phyloP scores from a whole-genome alignment of 2,888 invertebrate species.

The Temnothorax unifasciatus region DNA sequence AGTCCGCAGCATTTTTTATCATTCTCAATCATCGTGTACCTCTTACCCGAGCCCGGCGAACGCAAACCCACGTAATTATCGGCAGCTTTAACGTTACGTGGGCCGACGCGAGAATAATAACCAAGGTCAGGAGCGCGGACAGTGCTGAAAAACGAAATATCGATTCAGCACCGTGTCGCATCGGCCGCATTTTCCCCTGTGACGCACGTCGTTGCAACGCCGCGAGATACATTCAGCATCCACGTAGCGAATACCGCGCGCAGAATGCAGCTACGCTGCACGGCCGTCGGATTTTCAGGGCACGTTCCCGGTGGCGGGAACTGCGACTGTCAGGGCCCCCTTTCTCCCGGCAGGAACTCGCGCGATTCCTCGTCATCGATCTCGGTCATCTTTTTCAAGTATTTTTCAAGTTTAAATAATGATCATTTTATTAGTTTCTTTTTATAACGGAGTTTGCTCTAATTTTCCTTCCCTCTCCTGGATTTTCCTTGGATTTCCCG shows the following conservation, averaged over 20 bases:
- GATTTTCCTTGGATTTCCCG: too few species aligned
- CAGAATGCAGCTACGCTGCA: conserved; percentile 5
- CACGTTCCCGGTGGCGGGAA: background rate
- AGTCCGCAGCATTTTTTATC: background rate
- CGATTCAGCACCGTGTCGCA: conserved; percentile 54
- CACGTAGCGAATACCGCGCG: conserved; percentile 26
- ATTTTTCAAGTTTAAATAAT: background rate
- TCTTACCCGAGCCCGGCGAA: conserved; percentile 29
- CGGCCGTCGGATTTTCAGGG: background rate
- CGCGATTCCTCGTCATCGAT: background rate
- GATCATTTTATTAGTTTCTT: background rate
- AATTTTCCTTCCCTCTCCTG: background rate
- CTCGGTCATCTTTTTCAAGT: background rate
- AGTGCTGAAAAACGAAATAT: conserved; percentile 59
- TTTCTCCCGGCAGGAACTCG: background rate
- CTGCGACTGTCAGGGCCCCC: background rate
- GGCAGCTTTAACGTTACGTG: conserved; percentile 56
- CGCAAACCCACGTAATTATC: conserved; percentile 56
- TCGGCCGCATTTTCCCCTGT: conserved; percentile 54
- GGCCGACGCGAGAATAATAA: conserved; percentile 57
- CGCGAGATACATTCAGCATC: conserved; percentile 55
- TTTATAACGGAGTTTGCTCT: background rate
- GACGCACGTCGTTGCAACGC: conserved; percentile 50
- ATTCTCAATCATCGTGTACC: conserved; percentile 28
- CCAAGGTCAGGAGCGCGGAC: conserved; percentile 56